A percentile compares a stretch with the other conserved stretches of the same genome.
These are phyloP conservation scores for Campoplex nolae DNA, from an alignment of 2,888 invertebrate genomes.

Conservation along the genomic window DNA sequence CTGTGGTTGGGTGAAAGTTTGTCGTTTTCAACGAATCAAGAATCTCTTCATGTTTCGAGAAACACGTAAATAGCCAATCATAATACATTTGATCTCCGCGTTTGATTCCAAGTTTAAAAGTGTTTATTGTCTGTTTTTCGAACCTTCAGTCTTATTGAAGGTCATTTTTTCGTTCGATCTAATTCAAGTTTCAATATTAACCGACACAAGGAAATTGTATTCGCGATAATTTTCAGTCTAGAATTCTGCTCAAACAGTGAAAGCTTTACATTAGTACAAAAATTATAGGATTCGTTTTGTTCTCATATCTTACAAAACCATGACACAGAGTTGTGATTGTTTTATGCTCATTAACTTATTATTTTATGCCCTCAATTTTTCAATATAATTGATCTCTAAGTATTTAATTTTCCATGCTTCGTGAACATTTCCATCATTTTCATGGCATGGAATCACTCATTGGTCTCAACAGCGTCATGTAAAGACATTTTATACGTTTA, in stretches of 20 bases:
- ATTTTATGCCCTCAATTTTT: background rate
- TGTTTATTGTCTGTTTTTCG: conserved; percentile 33
- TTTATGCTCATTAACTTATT: background rate
- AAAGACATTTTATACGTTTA: background rate
- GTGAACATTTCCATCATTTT: background rate
- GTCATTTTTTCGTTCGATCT: conserved; percentile 8
- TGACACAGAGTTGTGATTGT: background rate
- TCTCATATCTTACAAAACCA: background rate
- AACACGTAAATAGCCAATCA: background rate
- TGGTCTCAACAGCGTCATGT: background rate
- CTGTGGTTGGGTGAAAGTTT: background rate
- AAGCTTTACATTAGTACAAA: background rate
- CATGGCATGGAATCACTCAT: background rate
- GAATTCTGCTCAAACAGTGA: background rate
- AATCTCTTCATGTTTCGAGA: background rate
- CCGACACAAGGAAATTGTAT: background rate
- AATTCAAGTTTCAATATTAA: background rate
- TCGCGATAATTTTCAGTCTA: background rate
- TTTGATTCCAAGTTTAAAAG: conserved; percentile 31
- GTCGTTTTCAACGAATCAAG: conserved; percentile 16
- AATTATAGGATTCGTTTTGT: background rate
- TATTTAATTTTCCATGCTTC: background rate
- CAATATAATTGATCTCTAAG: no score
- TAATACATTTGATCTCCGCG: background rate
- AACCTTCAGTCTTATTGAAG: background rate